These are phyloP conservation scores for Scelioninae gen. 2 DNA, from an alignment of 2,888 invertebrate species.

Conservation along the genomic window DNA sequence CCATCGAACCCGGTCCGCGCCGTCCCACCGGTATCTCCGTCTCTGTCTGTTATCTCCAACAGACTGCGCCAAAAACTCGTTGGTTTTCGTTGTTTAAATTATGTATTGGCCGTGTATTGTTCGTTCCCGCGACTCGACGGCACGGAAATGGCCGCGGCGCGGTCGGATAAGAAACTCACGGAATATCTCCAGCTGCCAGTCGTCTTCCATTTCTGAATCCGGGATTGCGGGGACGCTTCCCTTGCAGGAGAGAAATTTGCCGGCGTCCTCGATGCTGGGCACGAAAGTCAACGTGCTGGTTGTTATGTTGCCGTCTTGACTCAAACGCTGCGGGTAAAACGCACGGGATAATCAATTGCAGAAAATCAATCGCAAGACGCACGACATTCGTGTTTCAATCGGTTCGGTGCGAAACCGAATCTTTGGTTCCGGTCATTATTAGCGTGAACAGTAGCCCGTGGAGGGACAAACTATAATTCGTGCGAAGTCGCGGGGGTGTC, in stretches of 20 bases:
- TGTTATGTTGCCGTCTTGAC: slow-evolving; percentile 85
- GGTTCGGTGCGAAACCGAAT: too few relatives aligned
- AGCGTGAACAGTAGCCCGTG: too few relatives aligned
- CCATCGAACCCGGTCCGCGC: too few relatives aligned
- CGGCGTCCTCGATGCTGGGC: slow-evolving; percentile 88
- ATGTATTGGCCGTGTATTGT: slow-evolving; percentile 45
- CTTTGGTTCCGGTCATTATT: too few relatives aligned
- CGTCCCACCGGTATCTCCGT: too few relatives aligned
- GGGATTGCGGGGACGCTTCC: slow-evolving; percentile 86
- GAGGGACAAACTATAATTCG: too few relatives aligned
- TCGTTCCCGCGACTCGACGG: slow-evolving; percentile 31
- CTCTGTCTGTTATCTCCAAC: slow-evolving; percentile 25
- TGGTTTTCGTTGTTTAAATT: slow-evolving; percentile 50
- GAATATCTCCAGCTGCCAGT: slow-evolving; percentile 88
- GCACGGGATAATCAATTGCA: slow-evolving; percentile 40
- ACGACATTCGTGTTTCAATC: slow-evolving; percentile 11
- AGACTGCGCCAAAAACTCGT: slow-evolving; percentile 37
- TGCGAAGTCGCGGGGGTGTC: too few relatives aligned
- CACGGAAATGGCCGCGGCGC: slow-evolving; percentile 33
- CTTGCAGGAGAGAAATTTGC: slow-evolving; percentile 85
- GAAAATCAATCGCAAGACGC: slow-evolving; percentile 35
- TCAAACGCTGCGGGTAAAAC: slow-evolving; percentile 74
- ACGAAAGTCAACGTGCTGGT: slow-evolving; percentile 86
- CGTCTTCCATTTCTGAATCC: slow-evolving; percentile 85
- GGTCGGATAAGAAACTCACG: slow-evolving; percentile 80